Percentiles rank a stretch among this genome's conserved stretches.
Evolutionary conservation across 2,888 invertebrate genomes (phyloP).

Genomic region (Drymonia ruficornis): DNA sequence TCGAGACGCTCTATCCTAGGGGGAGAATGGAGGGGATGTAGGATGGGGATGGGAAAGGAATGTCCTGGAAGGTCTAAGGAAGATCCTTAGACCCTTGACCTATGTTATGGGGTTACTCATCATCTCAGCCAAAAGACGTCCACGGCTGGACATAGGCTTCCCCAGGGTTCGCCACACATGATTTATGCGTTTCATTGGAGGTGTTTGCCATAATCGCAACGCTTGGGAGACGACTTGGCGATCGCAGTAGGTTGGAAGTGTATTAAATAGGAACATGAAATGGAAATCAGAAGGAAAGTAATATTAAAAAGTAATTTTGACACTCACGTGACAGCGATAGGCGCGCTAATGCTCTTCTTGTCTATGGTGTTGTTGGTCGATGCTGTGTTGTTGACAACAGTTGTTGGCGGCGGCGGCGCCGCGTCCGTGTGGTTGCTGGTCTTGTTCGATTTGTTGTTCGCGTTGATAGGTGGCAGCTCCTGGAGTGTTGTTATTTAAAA

Average conservation of each 20-base stretch:
- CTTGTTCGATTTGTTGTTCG: constrained; percentile 68
- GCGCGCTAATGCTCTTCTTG: constrained; percentile 79
- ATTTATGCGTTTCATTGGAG: no score
- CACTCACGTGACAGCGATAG: constrained; percentile 81
- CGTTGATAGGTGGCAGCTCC: constrained; percentile 76
- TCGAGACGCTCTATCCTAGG: constrained; percentile 67
- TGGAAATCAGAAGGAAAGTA: not conserved
- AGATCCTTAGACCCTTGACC: no score
- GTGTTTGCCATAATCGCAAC: no score
- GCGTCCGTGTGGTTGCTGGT: constrained; percentile 58
- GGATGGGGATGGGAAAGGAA: not conserved
- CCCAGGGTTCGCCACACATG: no score
- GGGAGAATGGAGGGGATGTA: constrained; percentile 9
- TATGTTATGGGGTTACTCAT: no score
- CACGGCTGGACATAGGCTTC: no score
- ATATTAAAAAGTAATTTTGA: constrained; percentile 2
- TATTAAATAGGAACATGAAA: not conserved
- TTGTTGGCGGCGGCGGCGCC: constrained; percentile 41
- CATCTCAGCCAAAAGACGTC: no score
- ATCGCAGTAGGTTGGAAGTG: not conserved
- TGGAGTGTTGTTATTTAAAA: constrained; percentile 35
- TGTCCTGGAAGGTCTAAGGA: no score
- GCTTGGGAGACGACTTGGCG: no score
- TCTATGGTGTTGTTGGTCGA: constrained; percentile 73
- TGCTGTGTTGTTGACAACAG: constrained; percentile 54